phyloP scores from a whole-genome alignment of 2,797 vertebrate species.

The Pogoniulus pusillus region DNA sequence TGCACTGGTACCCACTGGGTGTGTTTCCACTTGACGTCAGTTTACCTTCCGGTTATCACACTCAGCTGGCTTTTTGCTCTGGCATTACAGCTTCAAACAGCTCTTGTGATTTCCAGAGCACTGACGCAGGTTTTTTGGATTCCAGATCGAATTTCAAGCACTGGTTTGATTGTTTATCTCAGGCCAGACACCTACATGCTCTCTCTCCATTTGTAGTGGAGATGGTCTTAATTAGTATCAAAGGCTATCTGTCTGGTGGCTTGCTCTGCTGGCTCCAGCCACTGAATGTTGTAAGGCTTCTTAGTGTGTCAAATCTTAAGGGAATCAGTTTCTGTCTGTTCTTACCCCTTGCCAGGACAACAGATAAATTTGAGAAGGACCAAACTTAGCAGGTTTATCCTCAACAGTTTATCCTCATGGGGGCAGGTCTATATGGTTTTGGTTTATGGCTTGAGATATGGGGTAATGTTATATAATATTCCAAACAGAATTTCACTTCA shows the following conservation, averaged over 20 bases:
- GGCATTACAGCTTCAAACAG: slow-evolving; percentile 12
- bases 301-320: not conserved
- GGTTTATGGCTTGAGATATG: not conserved
- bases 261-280: not conserved
- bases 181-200: not conserved
- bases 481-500: slow-evolving; percentile 33
- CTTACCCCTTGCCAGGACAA: not conserved
- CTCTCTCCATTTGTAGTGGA: not conserved
- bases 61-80: slow-evolving; percentile 57
- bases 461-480: not conserved
- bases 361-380: slow-evolving; percentile 5
- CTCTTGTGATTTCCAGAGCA: slow-evolving; percentile 46
- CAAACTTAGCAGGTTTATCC: not conserved
- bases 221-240: not conserved
- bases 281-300: not conserved
- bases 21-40: slow-evolving; percentile 40
- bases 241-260: not conserved
- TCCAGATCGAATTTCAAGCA: slow-evolving; percentile 19
- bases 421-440: not conserved
- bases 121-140: slow-evolving; percentile 45
- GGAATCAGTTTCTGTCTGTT: not conserved
- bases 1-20: slow-evolving; percentile 20
- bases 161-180: slow-evolving; percentile 31
- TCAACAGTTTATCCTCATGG: not conserved
- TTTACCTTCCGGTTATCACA: slow-evolving; percentile 50